phyloP scores from a whole-genome alignment of 2,888 invertebrate species.

The Philhelius pedissequus region DNA sequence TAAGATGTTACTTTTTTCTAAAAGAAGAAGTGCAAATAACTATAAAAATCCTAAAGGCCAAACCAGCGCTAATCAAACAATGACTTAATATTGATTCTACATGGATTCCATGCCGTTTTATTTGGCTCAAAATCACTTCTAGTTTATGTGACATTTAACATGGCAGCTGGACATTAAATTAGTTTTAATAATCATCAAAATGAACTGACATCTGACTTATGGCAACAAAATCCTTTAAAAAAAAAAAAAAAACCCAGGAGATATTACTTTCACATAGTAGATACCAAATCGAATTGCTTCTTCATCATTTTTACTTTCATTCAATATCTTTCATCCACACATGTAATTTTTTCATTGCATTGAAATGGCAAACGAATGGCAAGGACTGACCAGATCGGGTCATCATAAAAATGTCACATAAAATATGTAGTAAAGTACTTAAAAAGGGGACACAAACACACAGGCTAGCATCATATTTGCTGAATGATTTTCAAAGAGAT shows the following conservation, averaged over 20 bases:
- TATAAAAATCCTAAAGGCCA: neutral
- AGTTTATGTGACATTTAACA: conserved; percentile 61
- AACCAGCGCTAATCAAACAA: conserved; percentile 16
- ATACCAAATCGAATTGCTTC: conserved; percentile 53
- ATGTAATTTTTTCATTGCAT: conserved; percentile 8
- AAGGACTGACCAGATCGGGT: conserved; percentile 40
- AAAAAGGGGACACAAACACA: conserved; percentile 36
- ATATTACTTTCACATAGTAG: conserved; percentile 9
- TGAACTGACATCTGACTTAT: conserved; percentile 48
- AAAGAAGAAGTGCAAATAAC: neutral
- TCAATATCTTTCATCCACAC: neutral
- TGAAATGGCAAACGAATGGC: conserved; percentile 50
- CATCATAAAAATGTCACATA: conserved; percentile 67
- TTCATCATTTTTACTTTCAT: conserved; percentile 50
- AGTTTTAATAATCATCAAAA: conserved; percentile 28
- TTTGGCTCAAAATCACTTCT: conserved; percentile 16
- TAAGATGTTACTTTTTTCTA: neutral
- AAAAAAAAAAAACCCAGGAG: neutral
- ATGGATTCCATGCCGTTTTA: conserved; percentile 22
- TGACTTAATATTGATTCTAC: conserved; percentile 14
- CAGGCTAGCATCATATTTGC: neutral
- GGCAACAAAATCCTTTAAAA: neutral
- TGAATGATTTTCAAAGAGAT: conserved; percentile 23
- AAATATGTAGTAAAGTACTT: conserved; percentile 46
- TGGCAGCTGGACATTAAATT: conserved; percentile 44